Conservation (phyloP, 2,113 vertebrate genomes). For the Protobothrops flavoviridis region DNA sequence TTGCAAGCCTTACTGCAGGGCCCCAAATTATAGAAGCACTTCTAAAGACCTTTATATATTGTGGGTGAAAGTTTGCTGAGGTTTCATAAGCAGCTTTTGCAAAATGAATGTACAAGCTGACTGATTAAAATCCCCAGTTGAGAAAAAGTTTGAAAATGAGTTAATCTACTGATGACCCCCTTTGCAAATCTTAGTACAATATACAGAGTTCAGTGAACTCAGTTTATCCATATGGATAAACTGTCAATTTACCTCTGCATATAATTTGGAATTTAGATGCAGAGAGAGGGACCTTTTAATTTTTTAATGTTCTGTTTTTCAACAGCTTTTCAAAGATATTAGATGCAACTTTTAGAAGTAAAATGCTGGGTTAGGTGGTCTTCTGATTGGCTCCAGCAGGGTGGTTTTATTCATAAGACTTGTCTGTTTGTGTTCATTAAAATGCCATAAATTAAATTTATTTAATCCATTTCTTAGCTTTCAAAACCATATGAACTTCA, state of each 20-base stretch:
- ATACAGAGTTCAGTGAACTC: background rate
- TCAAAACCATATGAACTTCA: background rate
- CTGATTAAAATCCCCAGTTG: background rate
- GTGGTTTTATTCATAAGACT: background rate
- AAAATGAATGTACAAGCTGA: background rate
- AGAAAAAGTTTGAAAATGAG: background rate
- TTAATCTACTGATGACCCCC: background rate
- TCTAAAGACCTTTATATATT: background rate
- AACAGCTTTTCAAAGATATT: background rate
- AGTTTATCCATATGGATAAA: background rate
- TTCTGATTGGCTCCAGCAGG: background rate
- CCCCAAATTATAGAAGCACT: background rate
- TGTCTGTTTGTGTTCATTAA: background rate
- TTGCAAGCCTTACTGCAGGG: background rate
- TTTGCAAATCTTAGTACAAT: background rate
- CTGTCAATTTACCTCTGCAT: background rate
- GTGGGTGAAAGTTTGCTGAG: background rate
- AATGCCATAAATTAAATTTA: background rate
- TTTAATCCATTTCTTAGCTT: background rate
- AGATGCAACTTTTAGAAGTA: background rate
- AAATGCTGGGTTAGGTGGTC: background rate
- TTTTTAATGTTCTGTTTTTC: background rate
- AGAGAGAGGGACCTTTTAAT: background rate
- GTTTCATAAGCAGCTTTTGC: background rate
- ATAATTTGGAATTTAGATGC: background rate